Base-by-base conservation (phyloP, 1,140 invertebrate species). In the Drosophila cardini region DNA sequence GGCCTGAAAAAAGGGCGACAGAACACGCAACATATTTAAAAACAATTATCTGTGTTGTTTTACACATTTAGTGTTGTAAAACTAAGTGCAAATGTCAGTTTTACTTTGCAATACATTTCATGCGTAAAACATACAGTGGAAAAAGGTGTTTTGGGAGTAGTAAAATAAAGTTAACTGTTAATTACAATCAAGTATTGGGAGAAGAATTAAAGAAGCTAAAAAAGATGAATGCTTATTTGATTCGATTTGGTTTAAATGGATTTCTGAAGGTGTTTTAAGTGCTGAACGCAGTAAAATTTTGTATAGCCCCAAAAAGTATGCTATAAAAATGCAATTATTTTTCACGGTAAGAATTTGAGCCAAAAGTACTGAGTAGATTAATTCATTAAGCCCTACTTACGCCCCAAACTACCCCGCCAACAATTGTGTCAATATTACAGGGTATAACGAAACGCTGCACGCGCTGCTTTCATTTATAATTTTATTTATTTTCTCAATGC, bases 401-500 rank as follows among this genome's bases (percentile, higher is more conserved):
- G n/a, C n/a, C n/a, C n/a, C 34, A 34, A 11, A 15, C 34, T 32
- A 13, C 15, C 34, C 34, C 4, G 10, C n/a, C 9, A 2, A 32
- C 21, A 3, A 26, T 26, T 26, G 21, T 4, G 43, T 15, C 9
- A 7, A 4, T 36, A 26, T 50, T 55, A 18, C 36, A 72, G 72
- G 64, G 57, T 63, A 57, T 42, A 34, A 48, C n/a, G 58, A 65
- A 48, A 70, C 15, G 58, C 57, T 69, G 65, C 56, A 77, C 70
- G 78, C 80, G 73, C 73, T 68, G 76, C 82, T 72, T 87, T 84
- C 80, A 84, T 84, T 89, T 89, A 89, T 89, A 89, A 89, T 90
- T 89, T 89, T 86, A 79, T 86, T 87, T 86, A 87, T 86, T 79
- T 86, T 79, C 74, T 76, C 83, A 87, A 84, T 84, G 80, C 80